Conservation (phyloP, 2,797 vertebrate genomes). For the Argya squamiceps region DNA sequence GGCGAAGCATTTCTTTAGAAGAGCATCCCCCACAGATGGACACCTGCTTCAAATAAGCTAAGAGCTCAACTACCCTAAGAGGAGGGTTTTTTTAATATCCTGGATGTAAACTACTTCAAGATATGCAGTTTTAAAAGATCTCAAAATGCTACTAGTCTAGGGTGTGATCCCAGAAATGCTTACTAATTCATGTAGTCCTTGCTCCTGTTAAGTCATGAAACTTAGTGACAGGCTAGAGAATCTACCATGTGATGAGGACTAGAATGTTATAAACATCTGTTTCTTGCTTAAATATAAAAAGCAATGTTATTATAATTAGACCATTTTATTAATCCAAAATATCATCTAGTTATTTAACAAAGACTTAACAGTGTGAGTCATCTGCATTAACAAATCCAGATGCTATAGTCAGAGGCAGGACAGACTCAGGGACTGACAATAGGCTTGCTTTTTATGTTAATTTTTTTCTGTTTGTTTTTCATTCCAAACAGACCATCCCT, state of each 20-base stretch:
- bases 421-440: neutral
- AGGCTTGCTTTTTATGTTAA: neutral
- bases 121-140: neutral
- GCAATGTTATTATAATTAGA: slow-evolving; percentile 35
- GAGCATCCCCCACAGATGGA: neutral
- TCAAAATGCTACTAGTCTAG: neutral
- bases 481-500: neutral
- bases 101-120: neutral
- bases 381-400: slow-evolving; percentile 42
- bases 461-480: slow-evolving; percentile 30
- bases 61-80: neutral
- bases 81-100: neutral
- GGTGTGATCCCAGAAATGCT: neutral
- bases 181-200: neutral
- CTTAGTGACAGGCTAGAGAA: neutral
- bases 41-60: neutral
- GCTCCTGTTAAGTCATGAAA: neutral
- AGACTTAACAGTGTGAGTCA: slow-evolving; percentile 30
- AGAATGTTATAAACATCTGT: neutral
- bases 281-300: slow-evolving; percentile 31
- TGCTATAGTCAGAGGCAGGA: slow-evolving; percentile 28
- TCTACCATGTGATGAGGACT: neutral
- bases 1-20: neutral
- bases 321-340: slow-evolving; percentile 47
- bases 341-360: slow-evolving; percentile 49